These are phyloP conservation scores for Chrosomus eos DNA, from an alignment of 2,797 vertebrate genomes.

Conservation along the genomic window DNA sequence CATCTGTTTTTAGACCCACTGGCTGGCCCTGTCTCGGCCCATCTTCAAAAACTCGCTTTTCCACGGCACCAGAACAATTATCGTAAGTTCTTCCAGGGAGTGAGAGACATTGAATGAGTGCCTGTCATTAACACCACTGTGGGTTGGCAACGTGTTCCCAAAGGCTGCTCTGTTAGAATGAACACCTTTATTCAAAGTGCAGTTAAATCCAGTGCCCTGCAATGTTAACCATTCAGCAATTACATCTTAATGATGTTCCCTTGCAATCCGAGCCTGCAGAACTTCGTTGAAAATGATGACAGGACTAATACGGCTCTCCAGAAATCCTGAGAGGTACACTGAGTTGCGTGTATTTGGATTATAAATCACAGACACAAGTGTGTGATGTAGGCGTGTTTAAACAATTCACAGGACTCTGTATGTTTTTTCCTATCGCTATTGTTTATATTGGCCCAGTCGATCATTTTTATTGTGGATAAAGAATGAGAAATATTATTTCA, in stretches of 20 bases:
- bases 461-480: slow-evolving; percentile 56
- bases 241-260: slow-evolving; percentile 50
- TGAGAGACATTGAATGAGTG: slow-evolving; percentile 65
- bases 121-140: slow-evolving; percentile 65
- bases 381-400: slow-evolving; percentile 56
- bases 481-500: slow-evolving; percentile 51
- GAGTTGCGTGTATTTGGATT: slow-evolving; percentile 56
- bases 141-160: slow-evolving; percentile 53
- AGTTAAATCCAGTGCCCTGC: slow-evolving; percentile 32
- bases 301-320: slow-evolving; percentile 58
- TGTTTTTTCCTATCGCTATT: slow-evolving; percentile 51
- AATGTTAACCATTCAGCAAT: slow-evolving; percentile 50
- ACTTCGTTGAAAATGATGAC: slow-evolving; percentile 46
- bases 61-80: slow-evolving; percentile 69
- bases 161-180: slow-evolving; percentile 54
- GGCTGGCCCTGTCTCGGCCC: slow-evolving; percentile 49
- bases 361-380: slow-evolving; percentile 57
- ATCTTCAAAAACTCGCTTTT: slow-evolving; percentile 66
- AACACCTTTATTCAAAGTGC: slow-evolving; percentile 56
- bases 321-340: slow-evolving; percentile 40
- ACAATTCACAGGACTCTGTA: slow-evolving; percentile 49
- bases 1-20: slow-evolving; percentile 56
- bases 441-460: slow-evolving; percentile 54
- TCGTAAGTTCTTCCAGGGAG: slow-evolving; percentile 65
- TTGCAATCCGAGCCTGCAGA: slow-evolving; percentile 40